These are phyloP conservation scores for Eubucco bourcierii DNA, from an alignment of 2,113 vertebrate genomes.

Conservation along the genomic window DNA sequence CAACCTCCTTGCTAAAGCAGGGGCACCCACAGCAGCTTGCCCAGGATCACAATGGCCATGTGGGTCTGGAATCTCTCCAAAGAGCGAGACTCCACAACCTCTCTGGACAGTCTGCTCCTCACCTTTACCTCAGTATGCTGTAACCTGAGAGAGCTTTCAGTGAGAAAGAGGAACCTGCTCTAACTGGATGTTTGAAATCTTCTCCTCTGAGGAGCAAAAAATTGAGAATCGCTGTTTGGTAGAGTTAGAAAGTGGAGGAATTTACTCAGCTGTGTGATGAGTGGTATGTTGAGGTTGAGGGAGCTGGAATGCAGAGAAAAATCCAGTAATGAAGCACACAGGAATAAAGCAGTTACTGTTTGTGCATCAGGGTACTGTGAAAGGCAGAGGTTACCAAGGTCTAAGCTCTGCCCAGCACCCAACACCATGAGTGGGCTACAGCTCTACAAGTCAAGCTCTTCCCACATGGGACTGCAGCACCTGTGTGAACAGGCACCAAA, in stretches of 20 bases:
- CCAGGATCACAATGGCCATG: too few relatives aligned
- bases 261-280: not conserved
- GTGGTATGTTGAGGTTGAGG: not conserved
- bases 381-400: not conserved
- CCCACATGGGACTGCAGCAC: fast-evolving
- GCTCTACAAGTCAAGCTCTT: not conserved
- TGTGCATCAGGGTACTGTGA: not conserved
- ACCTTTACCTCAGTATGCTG: not conserved
- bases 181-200: not conserved
- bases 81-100: too few relatives aligned
- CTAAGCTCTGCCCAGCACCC: not conserved
- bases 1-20: too few relatives aligned
- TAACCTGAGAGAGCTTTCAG: not conserved
- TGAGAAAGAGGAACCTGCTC: not conserved
- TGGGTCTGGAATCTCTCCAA: too few relatives aligned
- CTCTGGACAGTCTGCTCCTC: too few relatives aligned
- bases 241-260: not conserved
- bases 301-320: not conserved
- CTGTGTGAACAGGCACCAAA: fast-evolving
- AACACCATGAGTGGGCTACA: fast-evolving
- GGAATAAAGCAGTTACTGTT: not conserved
- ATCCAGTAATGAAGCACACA: not conserved
- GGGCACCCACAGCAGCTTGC: too few relatives aligned
- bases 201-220: not conserved
- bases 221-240: not conserved